Evolutionary conservation across 1,140 invertebrate genomes (phyloP), one percentile per base, ranked within the genome.

Genomic region (Holcopasites calliopsidis): DNA sequence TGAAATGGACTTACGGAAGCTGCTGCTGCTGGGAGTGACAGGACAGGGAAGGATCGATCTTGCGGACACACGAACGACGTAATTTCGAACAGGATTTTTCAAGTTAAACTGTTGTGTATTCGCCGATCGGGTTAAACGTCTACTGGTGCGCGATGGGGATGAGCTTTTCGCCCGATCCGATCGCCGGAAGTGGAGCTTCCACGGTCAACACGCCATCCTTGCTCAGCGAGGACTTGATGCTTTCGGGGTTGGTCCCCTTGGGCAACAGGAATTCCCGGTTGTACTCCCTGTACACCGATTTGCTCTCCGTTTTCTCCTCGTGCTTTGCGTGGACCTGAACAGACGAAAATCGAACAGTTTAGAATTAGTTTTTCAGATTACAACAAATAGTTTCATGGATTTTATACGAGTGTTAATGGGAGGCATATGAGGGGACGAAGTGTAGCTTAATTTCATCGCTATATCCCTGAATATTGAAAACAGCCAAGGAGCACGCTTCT

Each of bases 251-350:
- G 38, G 97, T 97, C 78, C 97, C 97, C 90, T 98, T 97, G 5
- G 97, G 97, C 86, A 99, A 92, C 87, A 98, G 92, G 93, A 99
- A 99, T 93, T 99, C 97, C 76, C 97, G 94, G 90, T 98, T 98
- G 94, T 98, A 99, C 90, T 99, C 97, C 90, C 97, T 94, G 93
- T 98, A 98, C 3, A 98, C 97, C 28, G 96, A 97, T 93, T 97
- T 97, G 84, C 95, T 97, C 89, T 98, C 97, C 40, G 96, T 95
- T 89, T 98, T 98, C 91, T 99, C 97, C 92, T 99, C 97, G 90
- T 99, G 97, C 92, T 98, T 98, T 66, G 97, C 97, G 88, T 98
- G 97, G 21, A 99, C 97, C 97, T 98, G 92, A 61, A 94, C 92
- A 75, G 80, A 85, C 0, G 10, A 23, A 7, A n/a, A 26, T 10